Evolutionary conservation across 2,797 vertebrate species (phyloP), one percentile per base, ranked within the genome.

Genomic region (Stomatorhinus walkeri): DNA sequence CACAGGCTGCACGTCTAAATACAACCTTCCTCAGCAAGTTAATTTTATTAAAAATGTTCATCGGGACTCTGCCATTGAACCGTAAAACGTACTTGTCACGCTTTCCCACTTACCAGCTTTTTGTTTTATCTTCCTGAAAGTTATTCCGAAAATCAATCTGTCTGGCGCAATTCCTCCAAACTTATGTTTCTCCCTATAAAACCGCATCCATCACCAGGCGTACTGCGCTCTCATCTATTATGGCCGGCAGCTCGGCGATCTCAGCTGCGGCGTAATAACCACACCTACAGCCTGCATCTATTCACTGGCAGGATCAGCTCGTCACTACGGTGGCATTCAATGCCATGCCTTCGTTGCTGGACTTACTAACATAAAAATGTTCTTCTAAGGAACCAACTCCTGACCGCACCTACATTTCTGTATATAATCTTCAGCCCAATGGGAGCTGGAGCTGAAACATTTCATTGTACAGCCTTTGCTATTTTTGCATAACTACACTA

Each of bases 331-430:
- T 19, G 68, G 68, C 68, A 76, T 36, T 76, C 5, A 76, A 76
- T 76, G 28, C 28, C 12, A 28, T 14, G 4, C 64, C 28, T 72
- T 72, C 28, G 28, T 36, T 36, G 68, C 32, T 36, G 32, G 32
- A 76, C 68, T 36, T 76, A 68, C 28, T 5, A 76, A 36, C 68
- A 76, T 19, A 76, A 32, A 68, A 72, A 72, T 16, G 12, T 32
- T 68, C 59, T 68, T 68, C 68, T 76, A 40, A 76, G 68, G 14
- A 36, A 36, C 68, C 68, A 76, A 40, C 32, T 36, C 32, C 68
- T 76, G 68, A 76, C 68, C 68, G 68, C 68, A 76, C 68, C 68
- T 76, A 76, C 68, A 76, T 76, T 76, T 76, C 32, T 76, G 14
- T 76, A 36, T 40, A 76, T 76, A 16, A 76, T 76, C 68, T 76